Base-by-base conservation (phyloP, 2,888 invertebrate genomes). In the Parnassius smintheus region DNA sequence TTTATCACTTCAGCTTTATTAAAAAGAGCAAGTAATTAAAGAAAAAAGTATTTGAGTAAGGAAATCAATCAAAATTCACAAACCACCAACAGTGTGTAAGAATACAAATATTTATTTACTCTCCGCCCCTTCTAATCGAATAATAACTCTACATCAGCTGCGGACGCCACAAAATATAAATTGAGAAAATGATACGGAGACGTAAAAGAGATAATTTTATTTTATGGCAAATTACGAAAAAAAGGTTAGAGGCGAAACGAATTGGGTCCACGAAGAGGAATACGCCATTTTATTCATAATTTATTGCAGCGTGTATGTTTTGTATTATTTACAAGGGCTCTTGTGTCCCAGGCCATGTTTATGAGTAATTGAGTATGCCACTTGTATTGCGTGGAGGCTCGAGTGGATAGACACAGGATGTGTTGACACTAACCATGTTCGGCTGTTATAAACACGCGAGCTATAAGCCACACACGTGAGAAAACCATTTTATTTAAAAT, bases 261-360 rank as follows among this genome's bases (percentile, higher is more conserved):
- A 68, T 69, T 67, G 69, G 65, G 66, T 61, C 56, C 56, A 50
- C 59, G 62, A 49, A 62, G 63, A 51, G 64, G 68, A 69, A 66
- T 66, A 68, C 64, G 62, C 59, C 49, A 50, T 60, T 64, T 65
- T 69, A 66, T 68, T 68, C 68, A 72, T 73, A 70, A 74, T 75
- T 76, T 77, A 75, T 72, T 67, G 54, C 55, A 65, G 58, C 50
- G 51, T 55, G 59, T 53, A 42, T 35, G 57, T 48, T 54, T 35
- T 60, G 56, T 46, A 9, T 59, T 64, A 64, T 59, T 60, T 56
- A 59, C 52, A 64, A 56, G 64, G 52, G 59, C 48, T 35, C 64
- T 56, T 48, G 42, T 56, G 48, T 44, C 64, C 61, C 25, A 25
- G 51, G n/a, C 44, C 56, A 41, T 63, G 59, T 64, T 64, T 64